phyloP scores from a whole-genome alignment of 2,113 vertebrate genomes.

The Dipodomys spectabilis region DNA sequence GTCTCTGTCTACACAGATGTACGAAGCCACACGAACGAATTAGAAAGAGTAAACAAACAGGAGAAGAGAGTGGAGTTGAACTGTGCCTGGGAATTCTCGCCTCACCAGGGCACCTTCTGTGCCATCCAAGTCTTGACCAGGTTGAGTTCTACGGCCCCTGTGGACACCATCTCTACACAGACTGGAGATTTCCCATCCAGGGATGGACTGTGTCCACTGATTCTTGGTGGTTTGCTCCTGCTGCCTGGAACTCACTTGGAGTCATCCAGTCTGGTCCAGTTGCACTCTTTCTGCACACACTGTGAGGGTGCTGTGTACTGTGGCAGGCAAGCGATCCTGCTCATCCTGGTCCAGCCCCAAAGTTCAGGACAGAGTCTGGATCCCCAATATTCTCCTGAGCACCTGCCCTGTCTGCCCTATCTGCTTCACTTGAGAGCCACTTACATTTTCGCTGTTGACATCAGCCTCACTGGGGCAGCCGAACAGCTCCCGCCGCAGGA shows the following conservation, averaged over 20 bases:
- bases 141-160: not conserved
- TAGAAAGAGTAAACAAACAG: not conserved
- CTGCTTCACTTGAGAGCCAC: slow-evolving; percentile 54
- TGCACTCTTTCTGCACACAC: fast-evolving
- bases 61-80: not conserved
- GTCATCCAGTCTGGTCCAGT: fast-evolving
- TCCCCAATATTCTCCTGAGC: no score
- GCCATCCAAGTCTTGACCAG: fast-evolving
- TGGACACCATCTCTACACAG: fast-evolving
- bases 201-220: fast-evolving
- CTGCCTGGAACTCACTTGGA: not conserved
- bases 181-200: not conserved
- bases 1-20: not conserved
- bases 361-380: not conserved
- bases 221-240: not conserved
- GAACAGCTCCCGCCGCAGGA: slow-evolving; percentile 95
- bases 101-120: not conserved
- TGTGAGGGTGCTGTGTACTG: fast-evolving
- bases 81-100: not conserved
- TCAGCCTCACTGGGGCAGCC: slow-evolving; percentile 97
- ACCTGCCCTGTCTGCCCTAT: no score
- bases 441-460: slow-evolving; percentile 96
- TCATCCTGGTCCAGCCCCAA: fast-evolving
- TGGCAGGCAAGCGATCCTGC: fast-evolving
- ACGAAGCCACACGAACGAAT: not conserved